These are phyloP conservation scores for Clupea harengus DNA, from an alignment of 2,113 vertebrate species.

Conservation along the genomic window DNA sequence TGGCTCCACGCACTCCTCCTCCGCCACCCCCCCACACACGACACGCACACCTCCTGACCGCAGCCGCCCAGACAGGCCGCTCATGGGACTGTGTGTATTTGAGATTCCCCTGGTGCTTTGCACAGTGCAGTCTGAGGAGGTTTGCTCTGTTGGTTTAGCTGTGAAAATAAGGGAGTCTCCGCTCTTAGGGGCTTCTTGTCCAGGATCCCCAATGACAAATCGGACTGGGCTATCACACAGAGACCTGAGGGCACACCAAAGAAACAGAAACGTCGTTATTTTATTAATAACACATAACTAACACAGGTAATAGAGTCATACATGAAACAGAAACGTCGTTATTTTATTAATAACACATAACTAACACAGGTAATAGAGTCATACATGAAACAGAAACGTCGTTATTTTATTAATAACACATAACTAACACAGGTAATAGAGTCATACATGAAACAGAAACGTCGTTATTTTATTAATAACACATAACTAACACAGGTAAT, in stretches of 20 bases:
- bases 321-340: background rate
- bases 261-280: background rate
- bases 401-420: background rate
- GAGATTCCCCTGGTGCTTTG: background rate
- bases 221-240: background rate
- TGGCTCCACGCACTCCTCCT: slow-evolving; percentile 65
- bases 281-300: background rate
- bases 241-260: background rate
- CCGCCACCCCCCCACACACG: slow-evolving; percentile 76
- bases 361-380: no score
- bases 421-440: no score
- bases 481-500: background rate
- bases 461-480: background rate
- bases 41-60: slow-evolving; percentile 83
- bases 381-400: background rate
- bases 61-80: slow-evolving; percentile 85
- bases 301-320: no score
- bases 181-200: background rate
- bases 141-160: background rate
- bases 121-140: background rate
- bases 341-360: background rate
- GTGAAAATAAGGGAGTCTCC: background rate
- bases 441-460: background rate
- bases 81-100: slow-evolving; percentile 67
- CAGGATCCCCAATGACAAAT: background rate